Evolutionary conservation across 37 sponge, comb jelly and placozoan genomes (phyloP).

Genomic region (Oopsacas minuta): DNA sequence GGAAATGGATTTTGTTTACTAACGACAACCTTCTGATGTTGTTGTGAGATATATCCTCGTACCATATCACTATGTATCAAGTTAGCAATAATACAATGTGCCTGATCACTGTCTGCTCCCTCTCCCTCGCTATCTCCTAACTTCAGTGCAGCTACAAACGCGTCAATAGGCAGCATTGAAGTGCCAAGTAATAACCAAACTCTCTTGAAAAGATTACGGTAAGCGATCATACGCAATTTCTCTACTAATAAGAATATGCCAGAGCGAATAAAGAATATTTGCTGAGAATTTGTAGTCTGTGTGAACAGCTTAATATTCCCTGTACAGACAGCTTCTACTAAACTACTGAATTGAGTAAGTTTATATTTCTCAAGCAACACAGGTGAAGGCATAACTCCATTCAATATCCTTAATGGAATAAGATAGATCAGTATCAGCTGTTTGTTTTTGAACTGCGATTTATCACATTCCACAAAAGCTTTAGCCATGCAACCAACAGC

Average conservation of each 20-base stretch:
- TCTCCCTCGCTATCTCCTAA: slow-evolving; percentile 37
- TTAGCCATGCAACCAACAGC: neutral
- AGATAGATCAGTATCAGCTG: slow-evolving; percentile 67
- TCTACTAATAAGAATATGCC: slow-evolving; percentile 83
- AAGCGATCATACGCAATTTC: slow-evolving; percentile 71
- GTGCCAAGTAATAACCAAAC: slow-evolving; percentile 58
- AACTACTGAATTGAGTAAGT: slow-evolving; percentile 39
- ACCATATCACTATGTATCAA: slow-evolving; percentile 79
- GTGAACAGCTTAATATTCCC: slow-evolving; percentile 6
- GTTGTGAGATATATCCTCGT: slow-evolving; percentile 85
- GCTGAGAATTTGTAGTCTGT: neutral
- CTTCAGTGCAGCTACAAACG: slow-evolving; percentile 41
- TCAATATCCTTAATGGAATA: slow-evolving; percentile 79
- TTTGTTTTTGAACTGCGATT: neutral
- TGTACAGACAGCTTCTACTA: slow-evolving; percentile 15
- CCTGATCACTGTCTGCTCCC: slow-evolving; percentile 70
- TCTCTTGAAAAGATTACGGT: slow-evolving; percentile 91
- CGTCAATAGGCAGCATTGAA: slow-evolving; percentile 39
- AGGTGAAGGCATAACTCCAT: slow-evolving; percentile 55
- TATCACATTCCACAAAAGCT: neutral
- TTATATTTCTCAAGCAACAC: slow-evolving; percentile 45
- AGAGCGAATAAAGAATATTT: slow-evolving; percentile 65
- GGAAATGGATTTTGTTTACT: slow-evolving; percentile 94
- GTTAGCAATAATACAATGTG: slow-evolving; percentile 87
- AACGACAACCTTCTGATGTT: slow-evolving; percentile 90